These are phyloP conservation scores for Campaea margaritaria DNA, from an alignment of 2,888 invertebrate species.

Conservation along the genomic window DNA sequence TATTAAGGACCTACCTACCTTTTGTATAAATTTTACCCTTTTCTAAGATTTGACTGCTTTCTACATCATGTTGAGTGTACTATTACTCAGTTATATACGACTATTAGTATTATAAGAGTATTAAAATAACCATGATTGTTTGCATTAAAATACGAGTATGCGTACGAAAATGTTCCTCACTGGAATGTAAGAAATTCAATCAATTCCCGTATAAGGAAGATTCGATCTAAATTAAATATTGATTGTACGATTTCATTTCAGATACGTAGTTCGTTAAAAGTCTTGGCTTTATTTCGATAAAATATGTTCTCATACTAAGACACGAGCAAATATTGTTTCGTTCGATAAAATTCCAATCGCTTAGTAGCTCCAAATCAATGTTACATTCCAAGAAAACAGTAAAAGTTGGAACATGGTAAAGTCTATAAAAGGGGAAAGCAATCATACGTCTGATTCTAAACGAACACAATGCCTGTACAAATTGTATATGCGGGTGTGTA, in stretches of 20 bases:
- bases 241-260: slow-evolving; percentile 35
- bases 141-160: too few relatives aligned
- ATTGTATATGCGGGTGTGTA: slow-evolving; percentile 53
- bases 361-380: slow-evolving; percentile 28
- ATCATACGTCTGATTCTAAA: slow-evolving; percentile 71
- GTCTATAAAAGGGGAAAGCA: slow-evolving; percentile 62
- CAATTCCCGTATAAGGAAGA: slow-evolving; percentile 32
- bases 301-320: slow-evolving; percentile 4
- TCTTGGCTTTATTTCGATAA: slow-evolving; percentile 20
- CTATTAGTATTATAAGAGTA: neutral
- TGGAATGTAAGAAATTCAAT: slow-evolving; percentile 24
- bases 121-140: too few relatives aligned
- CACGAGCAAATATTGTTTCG: slow-evolving; percentile 15
- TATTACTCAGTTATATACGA: slow-evolving; percentile 9
- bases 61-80: slow-evolving; percentile 10
- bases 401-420: slow-evolving; percentile 50
- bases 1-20: slow-evolving; percentile 51
- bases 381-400: slow-evolving; percentile 38
- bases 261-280: slow-evolving; percentile 30
- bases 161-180: slow-evolving; percentile 4
- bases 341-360: slow-evolving; percentile 9
- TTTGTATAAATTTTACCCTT: slow-evolving; percentile 59
- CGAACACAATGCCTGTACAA: slow-evolving; percentile 63
- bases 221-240: slow-evolving; percentile 39
- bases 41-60: slow-evolving; percentile 47